phyloP scores from a whole-genome alignment of 2,888 invertebrate species.

The Lasioglossum figueresi region DNA sequence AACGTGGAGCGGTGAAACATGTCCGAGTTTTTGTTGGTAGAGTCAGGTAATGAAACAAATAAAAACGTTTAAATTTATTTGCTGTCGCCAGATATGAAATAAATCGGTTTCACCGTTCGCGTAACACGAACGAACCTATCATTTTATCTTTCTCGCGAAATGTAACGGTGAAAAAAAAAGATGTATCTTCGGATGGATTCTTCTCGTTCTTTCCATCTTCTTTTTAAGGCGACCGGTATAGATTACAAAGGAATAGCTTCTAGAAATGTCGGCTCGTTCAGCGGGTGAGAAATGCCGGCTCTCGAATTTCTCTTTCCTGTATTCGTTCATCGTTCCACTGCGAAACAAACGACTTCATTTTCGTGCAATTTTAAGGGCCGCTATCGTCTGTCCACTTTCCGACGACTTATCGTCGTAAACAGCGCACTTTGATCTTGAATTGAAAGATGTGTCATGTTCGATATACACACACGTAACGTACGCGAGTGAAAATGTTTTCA shows the following conservation, averaged over 20 bases:
- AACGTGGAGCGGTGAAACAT: neutral
- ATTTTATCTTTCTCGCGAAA: neutral
- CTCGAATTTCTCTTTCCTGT: conserved; percentile 59
- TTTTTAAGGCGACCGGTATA: conserved; percentile 58
- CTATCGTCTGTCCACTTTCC: conserved; percentile 15
- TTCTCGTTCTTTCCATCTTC: conserved; percentile 34
- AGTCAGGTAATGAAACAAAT: neutral
- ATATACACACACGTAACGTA: neutral
- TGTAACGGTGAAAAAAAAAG: neutral
- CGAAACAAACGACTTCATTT: conserved; percentile 56
- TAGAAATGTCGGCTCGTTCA: conserved; percentile 57
- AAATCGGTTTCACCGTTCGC: neutral
- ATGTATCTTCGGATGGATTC: conserved; percentile 39
- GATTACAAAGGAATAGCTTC: conserved; percentile 67
- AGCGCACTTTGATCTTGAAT: conserved; percentile 4
- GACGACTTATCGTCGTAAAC: conserved; percentile 15
- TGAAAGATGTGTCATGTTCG: neutral
- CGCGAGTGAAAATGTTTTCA: neutral
- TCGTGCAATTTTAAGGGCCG: conserved; percentile 19
- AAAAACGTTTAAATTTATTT: neutral
- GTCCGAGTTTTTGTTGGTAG: neutral
- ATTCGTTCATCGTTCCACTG: conserved; percentile 23
- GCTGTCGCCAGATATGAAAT: neutral
- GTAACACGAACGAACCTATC: conserved; percentile 2
- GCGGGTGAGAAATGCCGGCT: conserved; percentile 48